Evolutionary conservation across 2,888 invertebrate genomes (phyloP), one percentile per base, ranked within the genome.

Genomic region (Meteorus colon): DNA sequence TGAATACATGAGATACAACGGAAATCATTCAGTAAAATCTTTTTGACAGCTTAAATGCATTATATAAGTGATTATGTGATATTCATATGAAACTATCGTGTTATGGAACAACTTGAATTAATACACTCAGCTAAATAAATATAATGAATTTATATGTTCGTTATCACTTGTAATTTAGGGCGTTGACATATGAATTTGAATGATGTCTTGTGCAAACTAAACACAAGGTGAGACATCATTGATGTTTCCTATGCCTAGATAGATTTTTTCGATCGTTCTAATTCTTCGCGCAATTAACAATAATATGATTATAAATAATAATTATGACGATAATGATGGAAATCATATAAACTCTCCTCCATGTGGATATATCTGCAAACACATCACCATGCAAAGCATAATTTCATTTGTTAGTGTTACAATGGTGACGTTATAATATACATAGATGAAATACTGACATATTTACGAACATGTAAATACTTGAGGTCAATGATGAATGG

Each of bases 401-500:
- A 19, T 65, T 65, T 65, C 3, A 19, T 37, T 31, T 37, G 6
- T 12, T 37, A 65, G 10, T n/a, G 37, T 10, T 65, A 65, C 8
- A 65, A 19, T 65, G 37, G 37, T 16, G 19, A 65, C 65, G 34
- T 48, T 37, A 37, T 19, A 73, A 79, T 80, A 82, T 78, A 74
- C 79, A 77, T 79, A 81, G 74, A 79, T 77, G 71, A 31, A 69
- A 67, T 59, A 27, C 73, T 75, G 69, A 62, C 70, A 75, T 78
- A 77, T 80, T 78, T n/a, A n/a, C n/a, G n/a, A 67, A 77, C 73
- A 77, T 80, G 77, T 80, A 80, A 74, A 80, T 80, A 65, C 31
- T 37, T 65, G 16, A 4, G 34, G 34, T 31, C 31, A 14, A n/a
- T 10, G 37, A 10, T 48, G n/a, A 48, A n/a, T n/a, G 16, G 48